Evolutionary conservation across 2,113 vertebrate species (phyloP).

Genomic region (Gasterosteus aculeatus): DNA sequence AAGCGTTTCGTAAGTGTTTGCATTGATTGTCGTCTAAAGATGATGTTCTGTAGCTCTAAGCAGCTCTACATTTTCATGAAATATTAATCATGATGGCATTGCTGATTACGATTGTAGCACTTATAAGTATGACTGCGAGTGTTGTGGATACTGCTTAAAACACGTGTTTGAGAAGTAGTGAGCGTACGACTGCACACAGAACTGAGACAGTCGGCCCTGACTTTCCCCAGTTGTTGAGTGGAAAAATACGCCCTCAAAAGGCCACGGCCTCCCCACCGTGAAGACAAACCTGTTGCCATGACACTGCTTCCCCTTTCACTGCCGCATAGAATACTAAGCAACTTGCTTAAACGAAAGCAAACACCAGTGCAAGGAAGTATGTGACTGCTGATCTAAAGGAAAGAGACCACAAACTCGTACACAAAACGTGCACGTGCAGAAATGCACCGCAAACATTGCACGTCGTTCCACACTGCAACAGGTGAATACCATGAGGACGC

Average conservation of each 20-base stretch:
- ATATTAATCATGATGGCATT: background rate
- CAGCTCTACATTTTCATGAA: background rate
- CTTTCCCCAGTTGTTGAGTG: background rate
- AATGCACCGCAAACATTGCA: background rate
- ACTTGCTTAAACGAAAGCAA: conserved; percentile 8
- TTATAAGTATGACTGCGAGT: background rate
- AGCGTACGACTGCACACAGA: background rate
- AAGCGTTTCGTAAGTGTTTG: background rate
- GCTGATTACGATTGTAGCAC: background rate
- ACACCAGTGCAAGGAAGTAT: background rate
- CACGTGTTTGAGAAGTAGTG: background rate
- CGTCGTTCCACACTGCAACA: background rate
- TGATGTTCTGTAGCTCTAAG: too few species aligned
- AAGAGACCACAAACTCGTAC: background rate
- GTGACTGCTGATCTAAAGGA: background rate
- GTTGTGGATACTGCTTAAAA: background rate
- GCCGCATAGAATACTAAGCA: background rate
- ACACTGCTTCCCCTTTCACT: background rate
- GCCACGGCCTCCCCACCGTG: background rate
- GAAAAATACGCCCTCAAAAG: background rate
- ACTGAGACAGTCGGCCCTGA: background rate
- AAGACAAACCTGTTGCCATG: background rate
- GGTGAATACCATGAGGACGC: background rate
- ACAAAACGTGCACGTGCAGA: background rate
- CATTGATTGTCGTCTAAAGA: background rate